Evolutionary conservation across 2,888 invertebrate species (phyloP).

Genomic region (Ametastegia equiseti): DNA sequence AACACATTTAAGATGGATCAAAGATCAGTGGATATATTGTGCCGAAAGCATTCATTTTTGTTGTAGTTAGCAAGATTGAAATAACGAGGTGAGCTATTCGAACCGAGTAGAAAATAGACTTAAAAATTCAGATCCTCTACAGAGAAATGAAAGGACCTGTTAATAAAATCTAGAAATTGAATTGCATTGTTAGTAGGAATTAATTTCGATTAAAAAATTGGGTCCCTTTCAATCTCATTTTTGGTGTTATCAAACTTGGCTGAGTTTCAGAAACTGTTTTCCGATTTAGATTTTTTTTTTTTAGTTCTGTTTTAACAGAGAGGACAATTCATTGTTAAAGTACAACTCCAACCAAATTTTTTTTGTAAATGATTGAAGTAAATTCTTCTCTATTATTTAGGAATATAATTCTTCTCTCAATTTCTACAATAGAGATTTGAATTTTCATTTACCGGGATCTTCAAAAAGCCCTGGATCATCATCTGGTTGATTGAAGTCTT

Average conservation of each 20-base stretch:
- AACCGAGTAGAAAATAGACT: no score
- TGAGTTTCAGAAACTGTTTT: slow-evolving; percentile 25
- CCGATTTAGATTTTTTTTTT: not conserved
- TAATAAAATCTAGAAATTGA: not conserved
- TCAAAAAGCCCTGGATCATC: not conserved
- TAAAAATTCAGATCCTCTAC: not conserved
- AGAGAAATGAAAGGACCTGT: not conserved
- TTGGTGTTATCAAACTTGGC: not conserved
- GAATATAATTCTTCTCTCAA: no score
- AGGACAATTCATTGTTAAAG: no score
- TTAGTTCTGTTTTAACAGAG: slow-evolving; percentile 59
- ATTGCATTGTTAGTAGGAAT: slow-evolving; percentile 51
- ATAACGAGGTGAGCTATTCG: no score
- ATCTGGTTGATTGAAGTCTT: not conserved
- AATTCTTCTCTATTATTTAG: no score
- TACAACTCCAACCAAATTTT: no score
- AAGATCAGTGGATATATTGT: no score
- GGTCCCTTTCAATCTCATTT: not conserved
- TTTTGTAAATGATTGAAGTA: no score
- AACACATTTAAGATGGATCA: not conserved
- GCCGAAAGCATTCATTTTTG: no score
- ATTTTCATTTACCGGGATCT: not conserved
- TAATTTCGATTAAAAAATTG: slow-evolving; percentile 47
- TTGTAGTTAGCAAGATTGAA: no score
- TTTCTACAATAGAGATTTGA: not conserved